Base-by-base conservation (phyloP, 2,888 invertebrate genomes). In the Zeuzera pyrina region DNA sequence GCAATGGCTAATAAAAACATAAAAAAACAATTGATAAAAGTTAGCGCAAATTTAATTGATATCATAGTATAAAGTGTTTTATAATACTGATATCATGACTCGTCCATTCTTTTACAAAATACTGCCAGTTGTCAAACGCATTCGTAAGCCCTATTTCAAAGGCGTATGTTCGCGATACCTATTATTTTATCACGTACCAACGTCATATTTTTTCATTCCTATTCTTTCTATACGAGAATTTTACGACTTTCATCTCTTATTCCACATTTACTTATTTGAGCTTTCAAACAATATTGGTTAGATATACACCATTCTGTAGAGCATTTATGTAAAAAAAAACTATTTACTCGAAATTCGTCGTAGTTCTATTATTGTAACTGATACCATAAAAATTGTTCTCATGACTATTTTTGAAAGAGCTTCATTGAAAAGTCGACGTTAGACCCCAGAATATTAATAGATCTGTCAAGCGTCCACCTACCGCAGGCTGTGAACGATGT, bases 151-250 rank as follows among this genome's bases (percentile, higher is more conserved):
- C 49, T 59, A 57, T 60, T 64, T 66, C 56, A 55, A 50, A 59
- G 52, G 53, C 55, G 50, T 52, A 44, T 52, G 55, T 44, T 51
- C 47, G 39, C 55, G 47, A 56, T 62, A 55, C 57, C 56, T 61
- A 64, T 61, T 66, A 64, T 64, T 62, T 67, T 69, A 65, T 65
- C 71, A 72, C 69, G 71, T 66, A 52, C 59, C 43, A 57, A 55
- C 45, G 45, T 52, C 59, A 60, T 66, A 66, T 65, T 60, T 62
- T 50, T 19, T 43, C 42, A 43, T 47, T 41, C 48, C 50, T 39
- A 48, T 49, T 47, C 47, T 39, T 47, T 48, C 39, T 39, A 49
- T 49, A n/a, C n/a, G 47, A 31, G 47, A 43, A 29, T 52, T 57
- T 57, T 53, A 57, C 49, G 49, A 49, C 47, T 29, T 50, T 49